These are phyloP conservation scores for Acipenser oxyrinchus DNA, from an alignment of 2,797 vertebrate species.

Conservation along the genomic window DNA sequence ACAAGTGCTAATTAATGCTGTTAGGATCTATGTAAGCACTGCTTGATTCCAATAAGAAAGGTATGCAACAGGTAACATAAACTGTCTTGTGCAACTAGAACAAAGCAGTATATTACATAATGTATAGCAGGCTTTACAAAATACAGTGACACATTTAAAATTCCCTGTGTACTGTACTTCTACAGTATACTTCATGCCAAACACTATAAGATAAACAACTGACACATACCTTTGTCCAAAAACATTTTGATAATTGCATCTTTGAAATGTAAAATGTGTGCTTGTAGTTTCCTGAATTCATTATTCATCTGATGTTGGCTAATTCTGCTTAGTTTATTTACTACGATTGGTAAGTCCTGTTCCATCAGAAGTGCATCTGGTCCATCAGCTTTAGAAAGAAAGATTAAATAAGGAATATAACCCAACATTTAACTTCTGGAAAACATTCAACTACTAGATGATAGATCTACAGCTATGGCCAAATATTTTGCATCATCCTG, in stretches of 20 bases:
- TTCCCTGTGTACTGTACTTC: background rate
- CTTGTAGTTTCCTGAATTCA: background rate
- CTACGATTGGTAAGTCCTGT: background rate
- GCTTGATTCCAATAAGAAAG: background rate
- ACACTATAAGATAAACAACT: background rate
- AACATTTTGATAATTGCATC: constrained; percentile 5
- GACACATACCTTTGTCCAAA: constrained; percentile 1
- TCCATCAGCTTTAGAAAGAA: background rate
- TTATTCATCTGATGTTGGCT: background rate
- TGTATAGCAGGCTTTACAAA: background rate
- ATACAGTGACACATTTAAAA: background rate
- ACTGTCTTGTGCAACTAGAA: background rate
- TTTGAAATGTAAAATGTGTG: constrained; percentile 1
- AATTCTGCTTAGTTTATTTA: background rate
- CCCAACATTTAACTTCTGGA: too few species aligned
- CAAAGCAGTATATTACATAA: background rate
- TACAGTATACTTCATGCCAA: background rate
- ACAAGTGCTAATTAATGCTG: too few species aligned
- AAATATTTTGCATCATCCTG: too few species aligned
- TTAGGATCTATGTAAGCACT: too few species aligned
- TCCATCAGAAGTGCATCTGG: background rate
- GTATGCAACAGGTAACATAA: background rate
- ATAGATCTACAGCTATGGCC: too few species aligned
- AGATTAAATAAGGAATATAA: too few species aligned
- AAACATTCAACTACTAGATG: too few species aligned